Evolutionary conservation across 2,888 invertebrate species (phyloP).

Genomic region (Tiliacea citrago): DNA sequence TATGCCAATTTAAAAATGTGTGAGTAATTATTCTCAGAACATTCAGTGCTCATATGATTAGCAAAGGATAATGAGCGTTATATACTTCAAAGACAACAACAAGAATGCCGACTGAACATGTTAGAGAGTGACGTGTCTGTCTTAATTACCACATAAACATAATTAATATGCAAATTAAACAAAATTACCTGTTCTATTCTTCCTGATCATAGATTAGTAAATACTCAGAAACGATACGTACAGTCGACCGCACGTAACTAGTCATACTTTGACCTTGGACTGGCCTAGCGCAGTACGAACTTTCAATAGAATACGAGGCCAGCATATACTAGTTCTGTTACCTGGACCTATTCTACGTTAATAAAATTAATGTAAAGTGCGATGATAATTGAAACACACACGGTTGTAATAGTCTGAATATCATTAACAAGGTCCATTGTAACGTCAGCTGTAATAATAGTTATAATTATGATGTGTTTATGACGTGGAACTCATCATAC

Average conservation of each 20-base stretch:
- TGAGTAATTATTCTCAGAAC: conserved; percentile 12
- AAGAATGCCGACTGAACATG: background rate
- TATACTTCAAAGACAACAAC: background rate
- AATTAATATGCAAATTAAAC: conserved; percentile 24
- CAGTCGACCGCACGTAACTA: background rate
- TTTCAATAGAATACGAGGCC: background rate
- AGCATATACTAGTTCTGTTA: background rate
- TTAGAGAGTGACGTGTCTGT: background rate
- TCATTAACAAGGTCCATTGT: conserved; percentile 45
- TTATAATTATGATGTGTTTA: conserved; percentile 45
- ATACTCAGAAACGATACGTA: conserved; percentile 13
- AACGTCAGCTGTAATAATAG: conserved; percentile 39
- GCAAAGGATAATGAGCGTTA: background rate
- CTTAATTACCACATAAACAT: conserved; percentile 13
- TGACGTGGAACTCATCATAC: conserved; percentile 45
- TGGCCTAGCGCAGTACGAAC: background rate
- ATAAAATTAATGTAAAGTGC: conserved; percentile 36
- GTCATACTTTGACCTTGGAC: background rate
- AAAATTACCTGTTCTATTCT: conserved; percentile 21
- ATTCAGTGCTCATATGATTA: background rate
- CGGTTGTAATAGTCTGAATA: conserved; percentile 41
- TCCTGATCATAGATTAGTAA: conserved; percentile 20
- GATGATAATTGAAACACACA: conserved; percentile 29
- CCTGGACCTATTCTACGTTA: background rate
- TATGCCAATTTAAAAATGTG: background rate